Conservation (phyloP, 2,797 vertebrate species). For the Notolepis coatsorum region DNA sequence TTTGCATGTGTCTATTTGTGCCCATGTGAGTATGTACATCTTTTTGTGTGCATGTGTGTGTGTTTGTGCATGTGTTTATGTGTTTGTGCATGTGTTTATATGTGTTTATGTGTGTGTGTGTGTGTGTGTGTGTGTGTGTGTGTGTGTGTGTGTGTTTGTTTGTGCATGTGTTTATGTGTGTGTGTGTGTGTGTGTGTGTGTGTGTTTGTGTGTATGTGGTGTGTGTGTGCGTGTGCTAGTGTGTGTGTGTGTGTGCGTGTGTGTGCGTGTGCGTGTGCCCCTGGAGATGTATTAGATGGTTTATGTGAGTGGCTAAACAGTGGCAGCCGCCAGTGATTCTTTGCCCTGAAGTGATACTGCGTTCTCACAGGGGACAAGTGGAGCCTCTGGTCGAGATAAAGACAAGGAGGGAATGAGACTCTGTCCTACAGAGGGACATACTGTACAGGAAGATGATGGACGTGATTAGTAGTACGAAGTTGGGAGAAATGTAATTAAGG, state of each 20-base stretch:
- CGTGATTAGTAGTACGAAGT: too few species aligned
- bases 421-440: too few species aligned
- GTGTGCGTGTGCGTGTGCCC: conserved; percentile 9
- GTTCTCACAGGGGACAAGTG: conserved; percentile 58
- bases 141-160: conserved; percentile 5
- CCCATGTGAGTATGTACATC: not conserved
- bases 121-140: conserved; percentile 25
- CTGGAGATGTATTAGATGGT: conserved; percentile 64
- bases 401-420: not conserved
- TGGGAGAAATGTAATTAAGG: too few species aligned
- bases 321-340: conserved; percentile 56
- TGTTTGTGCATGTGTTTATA: conserved; percentile 26
- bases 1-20: conserved; percentile 27
- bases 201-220: conserved; percentile 18
- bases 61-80: conserved; percentile 19
- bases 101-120: conserved; percentile 11
- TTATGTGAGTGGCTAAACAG: conserved; percentile 62
- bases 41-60: conserved; percentile 27
- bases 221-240: not conserved
- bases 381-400: conserved; percentile 46
- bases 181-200: not conserved
- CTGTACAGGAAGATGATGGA: too few species aligned
- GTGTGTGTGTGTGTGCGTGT: not conserved
- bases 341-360: conserved; percentile 65
- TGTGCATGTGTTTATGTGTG: not conserved